Conservation (phyloP, 1,140 invertebrate species). For the Euura saliciscinereae region DNA sequence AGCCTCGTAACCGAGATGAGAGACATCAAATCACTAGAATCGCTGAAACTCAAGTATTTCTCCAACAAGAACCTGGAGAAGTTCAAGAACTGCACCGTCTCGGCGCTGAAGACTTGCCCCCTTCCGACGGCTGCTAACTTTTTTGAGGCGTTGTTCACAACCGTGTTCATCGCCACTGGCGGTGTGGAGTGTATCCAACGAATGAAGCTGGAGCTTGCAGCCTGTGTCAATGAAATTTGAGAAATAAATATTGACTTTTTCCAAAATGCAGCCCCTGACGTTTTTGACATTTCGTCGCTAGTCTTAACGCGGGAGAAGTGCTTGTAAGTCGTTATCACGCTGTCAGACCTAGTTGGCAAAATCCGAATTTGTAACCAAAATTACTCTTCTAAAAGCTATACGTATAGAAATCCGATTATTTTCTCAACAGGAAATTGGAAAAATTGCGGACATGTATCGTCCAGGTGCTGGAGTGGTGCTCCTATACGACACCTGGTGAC, state of each 20-base stretch:
- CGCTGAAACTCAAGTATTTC: too few relatives aligned
- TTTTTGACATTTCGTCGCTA: constrained; percentile 60
- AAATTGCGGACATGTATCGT: constrained; percentile 70
- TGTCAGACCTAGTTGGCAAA: too few relatives aligned
- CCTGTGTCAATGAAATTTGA: constrained; percentile 70
- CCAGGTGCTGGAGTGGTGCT: constrained; percentile 68
- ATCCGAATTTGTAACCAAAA: constrained; percentile 19
- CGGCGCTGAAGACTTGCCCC: too few relatives aligned
- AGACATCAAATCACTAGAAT: too few relatives aligned
- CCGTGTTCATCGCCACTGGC: constrained; percentile 77
- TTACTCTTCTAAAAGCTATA: constrained; percentile 38
- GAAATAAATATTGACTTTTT: constrained; percentile 30
- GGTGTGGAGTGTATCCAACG: constrained; percentile 74
- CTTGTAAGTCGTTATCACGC: constrained; percentile 55
- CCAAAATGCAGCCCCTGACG: constrained; percentile 48
- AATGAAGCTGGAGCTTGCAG: constrained; percentile 65
- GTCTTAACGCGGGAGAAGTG: constrained; percentile 61
- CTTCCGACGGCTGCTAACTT: too few relatives aligned
- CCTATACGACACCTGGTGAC: constrained; percentile 77
- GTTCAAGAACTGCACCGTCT: too few relatives aligned
- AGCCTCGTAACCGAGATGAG: too few relatives aligned
- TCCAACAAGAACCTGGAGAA: too few relatives aligned
- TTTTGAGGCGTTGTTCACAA: constrained; percentile 50
- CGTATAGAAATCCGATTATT: constrained; percentile 34
- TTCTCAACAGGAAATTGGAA: constrained; percentile 63